phyloP scores from a whole-genome alignment of 2,888 invertebrate species.

The Synergus laeviventris region DNA sequence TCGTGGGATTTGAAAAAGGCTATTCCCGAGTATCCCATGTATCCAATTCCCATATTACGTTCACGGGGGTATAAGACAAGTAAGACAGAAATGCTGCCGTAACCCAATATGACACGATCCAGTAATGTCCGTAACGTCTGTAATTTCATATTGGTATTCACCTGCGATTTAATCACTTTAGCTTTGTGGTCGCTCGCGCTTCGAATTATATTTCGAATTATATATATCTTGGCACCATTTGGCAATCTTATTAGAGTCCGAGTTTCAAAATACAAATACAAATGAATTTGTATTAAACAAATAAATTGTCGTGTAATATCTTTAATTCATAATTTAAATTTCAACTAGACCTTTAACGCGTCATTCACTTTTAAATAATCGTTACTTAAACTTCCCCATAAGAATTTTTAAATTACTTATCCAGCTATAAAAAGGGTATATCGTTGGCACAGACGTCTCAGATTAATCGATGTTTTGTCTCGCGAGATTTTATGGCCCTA shows the following conservation, averaged over 20 bases:
- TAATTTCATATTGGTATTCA: constrained; percentile 74
- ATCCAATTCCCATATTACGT: constrained; percentile 52
- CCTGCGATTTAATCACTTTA: constrained; percentile 69
- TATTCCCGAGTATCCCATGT: constrained; percentile 24
- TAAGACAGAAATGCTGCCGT: constrained; percentile 65
- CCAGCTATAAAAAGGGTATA: constrained; percentile 15
- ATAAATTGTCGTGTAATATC: too few species aligned
- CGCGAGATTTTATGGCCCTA: constrained; percentile 25
- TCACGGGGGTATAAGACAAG: constrained; percentile 65
- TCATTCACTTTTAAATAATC: neutral
- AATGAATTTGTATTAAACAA: too few species aligned
- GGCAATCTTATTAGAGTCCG: neutral
- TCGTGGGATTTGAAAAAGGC: constrained; percentile 28
- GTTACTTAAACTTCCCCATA: neutral
- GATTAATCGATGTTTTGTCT: constrained; percentile 55
- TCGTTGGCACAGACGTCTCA: constrained; percentile 42
- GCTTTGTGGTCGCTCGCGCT: constrained; percentile 49
- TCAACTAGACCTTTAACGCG: neutral
- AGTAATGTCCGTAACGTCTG: constrained; percentile 66
- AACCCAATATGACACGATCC: constrained; percentile 68
- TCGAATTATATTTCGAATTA: constrained; percentile 5
- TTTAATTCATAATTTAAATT: too few species aligned
- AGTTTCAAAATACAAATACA: neutral
- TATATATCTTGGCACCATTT: constrained; percentile 13
- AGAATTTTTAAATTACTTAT: neutral